These are phyloP conservation scores for Heliothis peltigera DNA, from an alignment of 2,888 invertebrate species.

Conservation along the genomic window DNA sequence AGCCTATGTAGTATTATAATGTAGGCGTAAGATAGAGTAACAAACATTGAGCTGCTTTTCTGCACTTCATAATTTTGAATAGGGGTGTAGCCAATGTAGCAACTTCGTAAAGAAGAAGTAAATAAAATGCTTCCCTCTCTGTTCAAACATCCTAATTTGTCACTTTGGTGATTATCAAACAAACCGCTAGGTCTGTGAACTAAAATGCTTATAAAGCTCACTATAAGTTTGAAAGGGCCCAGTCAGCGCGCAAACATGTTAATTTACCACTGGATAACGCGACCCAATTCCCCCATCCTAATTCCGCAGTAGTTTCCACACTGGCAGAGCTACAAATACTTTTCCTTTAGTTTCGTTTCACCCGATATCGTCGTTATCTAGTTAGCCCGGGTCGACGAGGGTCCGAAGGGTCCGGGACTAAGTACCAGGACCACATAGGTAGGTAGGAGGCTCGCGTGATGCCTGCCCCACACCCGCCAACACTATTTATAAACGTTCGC, in stretches of 20 bases:
- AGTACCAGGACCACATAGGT: constrained; percentile 80
- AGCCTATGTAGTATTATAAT: too few relatives aligned
- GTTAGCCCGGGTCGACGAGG: constrained; percentile 88
- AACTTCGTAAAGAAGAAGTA: not conserved
- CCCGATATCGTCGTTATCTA: constrained; percentile 88
- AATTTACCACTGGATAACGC: constrained; percentile 76
- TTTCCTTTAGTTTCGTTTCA: constrained; percentile 87
- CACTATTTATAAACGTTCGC: constrained; percentile 81
- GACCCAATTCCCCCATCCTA: constrained; percentile 80
- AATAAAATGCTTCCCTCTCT: constrained; percentile 7
- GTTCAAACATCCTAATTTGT: constrained; percentile 23
- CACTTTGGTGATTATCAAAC: constrained; percentile 55
- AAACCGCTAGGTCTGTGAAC: constrained; percentile 49
- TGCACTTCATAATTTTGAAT: not conserved
- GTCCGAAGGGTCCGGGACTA: constrained; percentile 84
- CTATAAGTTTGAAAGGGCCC: constrained; percentile 63
- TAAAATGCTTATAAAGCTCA: constrained; percentile 63
- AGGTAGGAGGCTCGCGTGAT: constrained; percentile 78
- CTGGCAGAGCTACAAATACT: constrained; percentile 84
- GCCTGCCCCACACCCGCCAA: constrained; percentile 71
- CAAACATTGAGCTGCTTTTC: not conserved
- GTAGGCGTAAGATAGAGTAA: too few relatives aligned
- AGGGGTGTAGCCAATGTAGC: not conserved
- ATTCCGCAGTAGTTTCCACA: constrained; percentile 81
- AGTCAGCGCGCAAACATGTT: constrained; percentile 76